Base-by-base conservation (phyloP, 2,888 invertebrate genomes). In the Candidula unifasciata region DNA sequence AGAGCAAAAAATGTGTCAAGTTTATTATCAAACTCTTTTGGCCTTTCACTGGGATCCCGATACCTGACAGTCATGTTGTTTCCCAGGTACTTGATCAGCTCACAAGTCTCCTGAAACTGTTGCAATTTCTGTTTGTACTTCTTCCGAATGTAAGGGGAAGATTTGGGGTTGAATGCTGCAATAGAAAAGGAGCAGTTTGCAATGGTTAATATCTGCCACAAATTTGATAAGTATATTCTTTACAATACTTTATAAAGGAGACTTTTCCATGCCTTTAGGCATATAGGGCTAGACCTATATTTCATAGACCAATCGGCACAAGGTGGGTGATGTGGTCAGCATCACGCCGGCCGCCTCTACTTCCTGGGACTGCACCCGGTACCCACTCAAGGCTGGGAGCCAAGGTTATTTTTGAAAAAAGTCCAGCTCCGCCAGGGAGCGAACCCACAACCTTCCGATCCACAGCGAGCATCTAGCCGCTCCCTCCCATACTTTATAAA, bases 91-190 rank as follows among this genome's bases (percentile, higher is more conserved):
- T 90, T 88, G 80, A 94, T 93, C 68, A 94, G 90, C 80, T 92
- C 88, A 88, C 94, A 94, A 5, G 93, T 92, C 64, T 94, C 93
- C 84, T 94, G 93, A 90, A 93, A 94, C 83, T 92, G 88, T 85
- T 91, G 89, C 84, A 94, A 87, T 83, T 94, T 94, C 88, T 92
- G 89, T 87, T 91, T 91, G 89, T 93, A 94, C 89, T 94, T 94
- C 86, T 93, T 92, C 57, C 93, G 89, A 16, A 93, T 89, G 88
- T 93, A 94, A 6, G 93, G 93, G 3, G 94, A 93, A 88, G 91
- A 93, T 83, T 92, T 93, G 3, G 93, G 93, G 88, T 94, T 94
- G 89, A 91, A 93, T 64, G 94, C 94, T 74, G 37, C 6, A 44
- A 74, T 6, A 52, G 52, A 16, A 54, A 79, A 44, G 13, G 0